Conservation (phyloP, 2,113 vertebrate genomes). For the Prionailurus bengalensis region DNA sequence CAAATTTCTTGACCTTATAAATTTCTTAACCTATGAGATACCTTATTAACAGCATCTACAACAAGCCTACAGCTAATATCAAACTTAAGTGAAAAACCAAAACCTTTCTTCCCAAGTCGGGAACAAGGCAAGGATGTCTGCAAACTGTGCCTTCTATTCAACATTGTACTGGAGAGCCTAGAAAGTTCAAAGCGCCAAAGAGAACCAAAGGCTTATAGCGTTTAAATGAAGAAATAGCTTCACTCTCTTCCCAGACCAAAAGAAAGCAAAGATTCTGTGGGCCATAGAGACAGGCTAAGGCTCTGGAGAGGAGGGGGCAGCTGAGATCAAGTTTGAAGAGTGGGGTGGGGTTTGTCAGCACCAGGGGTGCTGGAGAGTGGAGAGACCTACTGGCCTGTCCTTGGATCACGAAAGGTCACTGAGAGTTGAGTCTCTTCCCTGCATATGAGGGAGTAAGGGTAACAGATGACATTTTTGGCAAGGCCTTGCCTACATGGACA, state of each 20-base stretch:
- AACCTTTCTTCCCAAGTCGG: neutral
- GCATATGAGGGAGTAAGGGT: accelerated
- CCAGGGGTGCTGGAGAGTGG: no score
- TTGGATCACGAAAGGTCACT: neutral
- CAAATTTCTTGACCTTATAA: neutral
- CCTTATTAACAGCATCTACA: neutral
- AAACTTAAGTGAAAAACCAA: neutral
- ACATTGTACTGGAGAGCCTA: neutral
- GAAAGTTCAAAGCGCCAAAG: neutral
- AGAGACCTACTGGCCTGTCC: neutral
- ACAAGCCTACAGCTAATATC: neutral
- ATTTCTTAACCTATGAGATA: neutral
- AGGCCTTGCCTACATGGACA: accelerated
- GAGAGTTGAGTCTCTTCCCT: no score
- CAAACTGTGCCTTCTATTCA: neutral
- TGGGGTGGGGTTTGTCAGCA: neutral
- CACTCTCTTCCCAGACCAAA: neutral
- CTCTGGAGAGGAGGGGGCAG: neutral
- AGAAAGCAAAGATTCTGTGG: neutral
- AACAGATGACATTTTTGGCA: accelerated
- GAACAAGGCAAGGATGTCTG: neutral
- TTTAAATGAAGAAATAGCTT: neutral
- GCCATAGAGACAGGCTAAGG: neutral
- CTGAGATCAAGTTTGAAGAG: neutral
- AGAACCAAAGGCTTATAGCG: neutral